Evolutionary conservation across 2,888 invertebrate species (phyloP), one percentile per base, ranked within the genome.

Genomic region (Xestoiulus laeticollis): DNA sequence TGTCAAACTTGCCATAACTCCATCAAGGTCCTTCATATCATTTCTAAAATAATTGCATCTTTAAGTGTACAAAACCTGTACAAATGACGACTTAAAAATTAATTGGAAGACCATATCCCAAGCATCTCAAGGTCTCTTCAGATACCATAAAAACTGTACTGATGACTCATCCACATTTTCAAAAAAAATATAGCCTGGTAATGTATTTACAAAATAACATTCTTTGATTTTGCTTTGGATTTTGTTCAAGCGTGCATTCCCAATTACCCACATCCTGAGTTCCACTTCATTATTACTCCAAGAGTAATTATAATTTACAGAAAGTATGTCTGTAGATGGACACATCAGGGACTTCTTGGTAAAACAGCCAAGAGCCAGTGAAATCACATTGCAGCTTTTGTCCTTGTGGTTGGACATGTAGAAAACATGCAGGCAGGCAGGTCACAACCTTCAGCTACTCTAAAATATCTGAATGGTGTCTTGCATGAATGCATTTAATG

Each of bases 221-320:
- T 26, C 26, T 22, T 68, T 68, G 68, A 68, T 68, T 68, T 68
- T 68, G 68, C 3, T 68, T 4, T 22, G 22, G 12, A 22, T 68
- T 26, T 68, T 12, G 6, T 26, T 68, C 26, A 12, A 68, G 68
- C 68, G 68, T 68, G 68, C 5, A 68, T 68, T 68, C 68, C 68
- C 68, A 68, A 68, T 68, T 68, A 68, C 68, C 68, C 68, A 68
- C 68, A 68, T 68, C 68, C 68, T 68, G 68, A 1, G 68, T 68
- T 68, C 26, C 68, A 68, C 22, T 22, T 10, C 68, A 68, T 3
- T 68, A 68, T 68, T 26, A 8, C 26, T 6, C 68, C 68, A 48
- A 48, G 48, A 8, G 10, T 16, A 48, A 48, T 48, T 48, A 48
- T 48, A 48, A 38, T 38, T 38, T 38, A 38, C 38, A 38, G 38